A percentile compares a stretch with the other conserved stretches of the same genome.
phyloP scores from a whole-genome alignment of 1,140 invertebrate species.

The Panonychus citri region DNA sequence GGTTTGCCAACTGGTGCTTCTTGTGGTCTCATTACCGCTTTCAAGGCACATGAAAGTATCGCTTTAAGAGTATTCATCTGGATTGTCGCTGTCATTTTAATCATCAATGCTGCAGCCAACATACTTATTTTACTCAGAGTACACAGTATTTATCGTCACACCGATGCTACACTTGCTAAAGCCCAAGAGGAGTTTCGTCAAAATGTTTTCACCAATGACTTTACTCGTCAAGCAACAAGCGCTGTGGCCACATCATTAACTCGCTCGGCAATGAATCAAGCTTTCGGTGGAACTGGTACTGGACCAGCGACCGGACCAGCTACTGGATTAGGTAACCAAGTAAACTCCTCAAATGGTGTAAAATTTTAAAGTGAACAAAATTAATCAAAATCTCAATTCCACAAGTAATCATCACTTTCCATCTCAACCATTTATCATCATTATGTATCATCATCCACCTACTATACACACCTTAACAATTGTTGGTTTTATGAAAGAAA shows the following conservation, averaged over 20 bases:
- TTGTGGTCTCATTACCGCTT: slow-evolving; percentile 49
- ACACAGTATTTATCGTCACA: slow-evolving; percentile 23
- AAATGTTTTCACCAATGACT: slow-evolving; percentile 77
- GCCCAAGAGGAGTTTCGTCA: slow-evolving; percentile 88
- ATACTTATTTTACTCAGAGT: slow-evolving; percentile 20
- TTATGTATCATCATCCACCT: too few species aligned
- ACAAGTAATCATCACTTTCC: too few species aligned
- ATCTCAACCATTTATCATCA: too few species aligned
- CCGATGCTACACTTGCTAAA: slow-evolving; percentile 83
- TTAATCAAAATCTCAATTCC: too few species aligned
- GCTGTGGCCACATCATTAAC: slow-evolving; percentile 55
- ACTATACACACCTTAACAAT: too few species aligned
- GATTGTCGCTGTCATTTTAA: slow-evolving; percentile 17
- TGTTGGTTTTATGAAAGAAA: too few species aligned
- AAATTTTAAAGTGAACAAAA: too few species aligned
- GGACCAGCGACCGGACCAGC: too few species aligned
- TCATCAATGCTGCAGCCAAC: slow-evolving; percentile 18
- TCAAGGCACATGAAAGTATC: slow-evolving; percentile 27
- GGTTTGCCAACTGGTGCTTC: slow-evolving; percentile 52
- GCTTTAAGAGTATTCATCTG: slow-evolving; percentile 44
- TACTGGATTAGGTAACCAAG: too few species aligned
- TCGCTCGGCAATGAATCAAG: too few species aligned
- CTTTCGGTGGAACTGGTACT: not conserved
- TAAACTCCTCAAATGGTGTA: too few species aligned
- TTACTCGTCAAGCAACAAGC: slow-evolving; percentile 68